These are phyloP conservation scores for Dryadula phaetusa DNA, from an alignment of 2,888 invertebrate genomes.

Conservation along the genomic window DNA sequence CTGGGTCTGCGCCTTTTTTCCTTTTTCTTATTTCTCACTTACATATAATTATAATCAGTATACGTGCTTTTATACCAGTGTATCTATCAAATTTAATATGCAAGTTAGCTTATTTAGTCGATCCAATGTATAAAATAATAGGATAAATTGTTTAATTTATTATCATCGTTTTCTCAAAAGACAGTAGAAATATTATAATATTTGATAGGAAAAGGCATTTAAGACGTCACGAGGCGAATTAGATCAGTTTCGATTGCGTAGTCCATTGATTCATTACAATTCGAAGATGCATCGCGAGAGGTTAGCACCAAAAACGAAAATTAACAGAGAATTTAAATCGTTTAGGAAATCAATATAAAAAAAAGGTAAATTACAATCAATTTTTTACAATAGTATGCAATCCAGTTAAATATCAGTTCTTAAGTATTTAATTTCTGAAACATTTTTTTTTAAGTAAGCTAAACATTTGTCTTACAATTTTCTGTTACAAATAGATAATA, in stretches of 20 bases:
- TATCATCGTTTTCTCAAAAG: slow-evolving; percentile 31
- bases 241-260: slow-evolving; percentile 47
- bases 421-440: no score
- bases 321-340: not conserved
- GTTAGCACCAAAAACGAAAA: not conserved
- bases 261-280: slow-evolving; percentile 2
- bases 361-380: not conserved
- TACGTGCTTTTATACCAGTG: no score
- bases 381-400: not conserved
- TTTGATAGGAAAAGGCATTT: slow-evolving; percentile 32
- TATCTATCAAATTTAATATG: no score
- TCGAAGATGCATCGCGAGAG: not conserved
- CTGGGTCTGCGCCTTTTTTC: no score
- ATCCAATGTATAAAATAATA: not conserved
- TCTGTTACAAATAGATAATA: not conserved
- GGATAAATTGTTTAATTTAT: not conserved
- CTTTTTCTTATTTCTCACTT: no score
- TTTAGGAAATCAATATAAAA: not conserved
- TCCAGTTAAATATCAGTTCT: no score
- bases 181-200: slow-evolving; percentile 35
- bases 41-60: no score
- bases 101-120: not conserved
- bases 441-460: no score
- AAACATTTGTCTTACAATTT: not conserved
- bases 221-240: slow-evolving; percentile 30